A percentile compares a stretch with the other conserved stretches of the same genome.
These are phyloP conservation scores for Andrena fulva DNA, from an alignment of 2,888 invertebrate species.

Conservation along the genomic window DNA sequence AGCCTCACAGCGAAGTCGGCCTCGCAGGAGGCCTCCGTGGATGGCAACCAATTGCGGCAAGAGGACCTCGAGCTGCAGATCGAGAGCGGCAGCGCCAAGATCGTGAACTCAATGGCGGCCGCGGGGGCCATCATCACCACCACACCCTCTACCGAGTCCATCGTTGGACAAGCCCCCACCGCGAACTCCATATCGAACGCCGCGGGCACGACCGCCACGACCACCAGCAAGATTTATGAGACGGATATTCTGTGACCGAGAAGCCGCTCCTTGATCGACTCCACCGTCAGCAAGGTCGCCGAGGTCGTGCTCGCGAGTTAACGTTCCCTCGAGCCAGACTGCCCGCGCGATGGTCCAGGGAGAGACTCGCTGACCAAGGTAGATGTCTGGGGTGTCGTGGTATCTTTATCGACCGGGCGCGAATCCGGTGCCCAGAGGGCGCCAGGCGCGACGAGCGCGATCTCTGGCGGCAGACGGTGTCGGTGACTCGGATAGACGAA, in stretches of 20 bases:
- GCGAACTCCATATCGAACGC: conserved; percentile 11
- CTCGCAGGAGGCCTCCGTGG: conserved; percentile 62
- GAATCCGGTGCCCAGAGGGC: no score
- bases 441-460: no score
- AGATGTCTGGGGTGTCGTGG: no score
- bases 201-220: conserved; percentile 82
- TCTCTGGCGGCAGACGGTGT: background rate
- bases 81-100: conserved; percentile 16
- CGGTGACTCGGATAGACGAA: background rate
- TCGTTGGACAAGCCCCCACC: conserved; percentile 1
- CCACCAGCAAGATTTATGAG: conserved; percentile 94
- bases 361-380: no score
- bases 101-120: conserved; percentile 42
- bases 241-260: conserved; percentile 96
- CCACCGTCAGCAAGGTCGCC: conserved; percentile 48
- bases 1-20: conserved; percentile 86
- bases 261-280: conserved; percentile 65
- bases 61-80: conserved; percentile 18
- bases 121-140: background rate
- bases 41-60: conserved; percentile 19
- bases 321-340: conserved; percentile 34
- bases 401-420: no score
- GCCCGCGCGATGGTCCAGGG: no score
- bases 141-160: conserved; percentile 1
- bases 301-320: conserved; percentile 73